Conservation (phyloP, 1,140 invertebrate species). For the Solenopsis fugax region DNA sequence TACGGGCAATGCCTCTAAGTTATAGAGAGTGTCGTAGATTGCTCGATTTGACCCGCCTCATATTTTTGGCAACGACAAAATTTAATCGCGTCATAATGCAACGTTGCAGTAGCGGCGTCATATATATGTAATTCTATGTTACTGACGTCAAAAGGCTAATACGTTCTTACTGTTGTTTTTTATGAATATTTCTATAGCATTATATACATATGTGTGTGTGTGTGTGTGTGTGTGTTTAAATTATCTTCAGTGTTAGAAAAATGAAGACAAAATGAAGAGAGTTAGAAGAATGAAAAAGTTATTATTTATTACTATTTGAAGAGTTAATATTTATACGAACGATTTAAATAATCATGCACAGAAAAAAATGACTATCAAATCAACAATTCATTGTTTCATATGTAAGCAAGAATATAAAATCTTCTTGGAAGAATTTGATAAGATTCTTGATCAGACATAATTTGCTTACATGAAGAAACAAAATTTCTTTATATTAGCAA, state of each 20-base stretch:
- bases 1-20: slow-evolving; percentile 56
- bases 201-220: background rate
- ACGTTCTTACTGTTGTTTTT: background rate
- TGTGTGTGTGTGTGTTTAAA: background rate
- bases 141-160: slow-evolving; percentile 3
- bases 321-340: background rate
- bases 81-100: slow-evolving; percentile 53
- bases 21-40: slow-evolving; percentile 59
- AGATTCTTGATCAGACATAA: too few species aligned
- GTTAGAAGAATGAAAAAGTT: background rate
- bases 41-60: slow-evolving; percentile 54
- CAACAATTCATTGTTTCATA: too few species aligned
- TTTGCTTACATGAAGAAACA: too few species aligned
- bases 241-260: background rate
- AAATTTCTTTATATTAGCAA: too few species aligned
- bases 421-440: too few species aligned
- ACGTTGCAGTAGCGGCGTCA: background rate
- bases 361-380: too few species aligned
- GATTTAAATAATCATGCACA: background rate
- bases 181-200: background rate
- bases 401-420: too few species aligned
- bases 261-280: too few species aligned
- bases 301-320: too few species aligned
- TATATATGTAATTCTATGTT: slow-evolving; percentile 6
- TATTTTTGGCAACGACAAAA: slow-evolving; percentile 48